Evolutionary conservation across 2,888 invertebrate species (phyloP).

Genomic region (Oscheius myriophilus): DNA sequence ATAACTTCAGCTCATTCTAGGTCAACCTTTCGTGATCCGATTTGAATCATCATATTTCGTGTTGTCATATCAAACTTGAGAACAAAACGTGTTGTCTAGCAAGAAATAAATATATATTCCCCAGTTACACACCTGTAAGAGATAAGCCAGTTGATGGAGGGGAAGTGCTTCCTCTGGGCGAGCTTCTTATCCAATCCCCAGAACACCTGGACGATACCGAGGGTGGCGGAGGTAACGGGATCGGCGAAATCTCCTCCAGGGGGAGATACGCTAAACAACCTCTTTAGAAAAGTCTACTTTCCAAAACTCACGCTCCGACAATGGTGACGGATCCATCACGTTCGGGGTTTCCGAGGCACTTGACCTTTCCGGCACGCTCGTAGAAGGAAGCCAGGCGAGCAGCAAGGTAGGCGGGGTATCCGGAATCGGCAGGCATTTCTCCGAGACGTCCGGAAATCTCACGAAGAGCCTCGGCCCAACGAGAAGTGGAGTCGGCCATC

Average conservation of each 20-base stretch:
- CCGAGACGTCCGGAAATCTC: conserved; percentile 98
- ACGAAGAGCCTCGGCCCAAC: conserved; percentile 99
- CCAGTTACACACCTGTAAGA: conserved; percentile 78
- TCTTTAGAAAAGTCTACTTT: neutral
- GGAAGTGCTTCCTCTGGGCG: conserved; percentile 95
- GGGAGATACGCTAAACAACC: conserved; percentile 80
- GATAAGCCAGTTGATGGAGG: conserved; percentile 99
- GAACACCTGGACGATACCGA: conserved; percentile 86
- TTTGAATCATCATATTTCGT: neutral
- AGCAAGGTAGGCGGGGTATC: conserved; percentile 98
- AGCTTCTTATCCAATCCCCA: conserved; percentile 70
- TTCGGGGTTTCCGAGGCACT: conserved; percentile 80
- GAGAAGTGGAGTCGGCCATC: conserved; percentile 99
- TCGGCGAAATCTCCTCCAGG: conserved; percentile 99
- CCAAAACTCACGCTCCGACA: conserved; percentile 84
- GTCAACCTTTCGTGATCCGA: neutral
- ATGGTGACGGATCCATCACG: conserved; percentile 98
- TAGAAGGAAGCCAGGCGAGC: conserved; percentile 98
- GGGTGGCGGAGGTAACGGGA: conserved; percentile 98
- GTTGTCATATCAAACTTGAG: conserved; percentile 21
- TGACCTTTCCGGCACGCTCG: conserved; percentile 96
- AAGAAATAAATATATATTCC: neutral
- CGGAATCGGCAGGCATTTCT: conserved; percentile 97
- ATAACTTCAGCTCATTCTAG: conserved; percentile 64
- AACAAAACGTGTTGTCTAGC: conserved; percentile 3